Base-by-base conservation (phyloP, 1,140 invertebrate genomes). In the Thalassaphorura encarpata region DNA sequence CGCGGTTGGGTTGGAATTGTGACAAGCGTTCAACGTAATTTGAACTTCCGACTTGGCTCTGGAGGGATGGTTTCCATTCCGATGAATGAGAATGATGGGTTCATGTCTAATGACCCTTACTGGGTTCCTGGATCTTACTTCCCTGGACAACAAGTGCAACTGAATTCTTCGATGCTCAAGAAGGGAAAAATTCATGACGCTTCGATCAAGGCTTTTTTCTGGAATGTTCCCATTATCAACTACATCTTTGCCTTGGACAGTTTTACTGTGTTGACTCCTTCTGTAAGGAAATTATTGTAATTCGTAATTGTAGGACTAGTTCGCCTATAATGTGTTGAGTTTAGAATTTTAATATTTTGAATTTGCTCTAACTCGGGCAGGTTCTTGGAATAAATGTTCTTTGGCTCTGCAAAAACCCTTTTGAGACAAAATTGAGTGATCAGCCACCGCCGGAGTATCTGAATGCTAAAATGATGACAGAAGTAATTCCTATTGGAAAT, bases 91-190 rank as follows among this genome's bases (percentile, higher is more conserved):
- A 33, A 15, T 2, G 61, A 63, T 36, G 61, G 61, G 0, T 63
- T 63, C 31, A 54, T 48, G 31, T 52, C 48, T 41, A 39, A 33
- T 47, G 61, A 63, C 49, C 61, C 58, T 8, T 63, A 52, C 33
- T 63, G 33, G 46, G 39, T 36, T n/a, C 16, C 29, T 39, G 61
- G 51, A 40, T n/a, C 29, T 48, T 2, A 5, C 5, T 8, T 13
- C 26, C n/a, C n/a, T 6, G 26, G 26, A 48, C 46, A 23, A 13
- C 23, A 13, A 13, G 26, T 29, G 15, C 42, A 8, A 43, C 19
- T 11, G 11, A n/a, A n/a, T n/a, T n/a, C n/a, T n/a, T 48, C 13
- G 23, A 48, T 18, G 11, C 16, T 13, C 6, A 8, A 8, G 8
- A 48, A 11, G 11, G 29, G 13, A 8, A 40, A 13, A 13, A 6